Base-by-base conservation (phyloP, 2,113 vertebrate genomes). In the Clupea harengus region DNA sequence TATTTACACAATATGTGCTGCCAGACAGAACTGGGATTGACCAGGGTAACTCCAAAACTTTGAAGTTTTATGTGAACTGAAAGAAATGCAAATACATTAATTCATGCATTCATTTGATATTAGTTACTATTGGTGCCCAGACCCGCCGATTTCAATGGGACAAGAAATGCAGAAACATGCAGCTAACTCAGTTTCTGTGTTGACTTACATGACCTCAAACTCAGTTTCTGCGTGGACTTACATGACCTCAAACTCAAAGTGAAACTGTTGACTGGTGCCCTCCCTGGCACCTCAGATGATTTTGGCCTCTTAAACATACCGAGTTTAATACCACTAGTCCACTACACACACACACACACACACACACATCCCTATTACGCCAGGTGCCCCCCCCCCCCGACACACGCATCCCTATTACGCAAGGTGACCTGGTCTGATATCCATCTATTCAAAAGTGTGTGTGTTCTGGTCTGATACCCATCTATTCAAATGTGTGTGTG, bases 201-300 rank as follows among this genome's bases (percentile, higher is more conserved):
- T 57, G 54, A 20, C 18, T 57, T 57, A 57, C 2, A 18, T 18
- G 22, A 11, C 50, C 17, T 52, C 50, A 52, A 57, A 57, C 22
- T 17, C n/a, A 39, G 39, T 39, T 39, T 39, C 39, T 39, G 39
- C 2, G 39, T 39, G 1, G 39, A 39, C 39, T 39, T 39, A 39
- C 39, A 39, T 39, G 39, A 39, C 39, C 39, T 39, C 39, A 39
- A 39, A 39, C 39, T 39, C n/a, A n/a, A 60, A 4, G 75, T 57
- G 18, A 84, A 88, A 75, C 72, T 64, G 67, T 60, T 60, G 54
- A 60, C 89, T 83, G 50, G 78, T 83, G 88, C 89, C 18, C 80
- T 49, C 78, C 82, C 82, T 86, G 85, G 87, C 11, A 81, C 7
- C 81, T 85, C 88, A 83, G 80, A 81, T 89, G 84, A 87, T 8